Evolutionary conservation across 2,797 vertebrate species (phyloP), one percentile per base, ranked within the genome.

Genomic region (Anniella stebbinsi): DNA sequence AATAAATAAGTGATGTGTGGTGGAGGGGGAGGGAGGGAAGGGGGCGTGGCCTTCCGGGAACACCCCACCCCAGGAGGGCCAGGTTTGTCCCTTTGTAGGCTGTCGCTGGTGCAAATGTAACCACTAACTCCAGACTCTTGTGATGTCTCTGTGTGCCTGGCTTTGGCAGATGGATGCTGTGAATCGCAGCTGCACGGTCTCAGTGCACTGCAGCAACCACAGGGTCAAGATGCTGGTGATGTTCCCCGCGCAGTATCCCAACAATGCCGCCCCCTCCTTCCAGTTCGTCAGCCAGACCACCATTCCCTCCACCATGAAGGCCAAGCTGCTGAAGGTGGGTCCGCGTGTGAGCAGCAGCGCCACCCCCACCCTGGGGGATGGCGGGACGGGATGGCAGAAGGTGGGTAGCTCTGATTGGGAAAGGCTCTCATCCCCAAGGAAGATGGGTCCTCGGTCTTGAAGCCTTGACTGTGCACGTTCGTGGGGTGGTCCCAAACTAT

Each of bases 211-310:
- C 0, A 98, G 98, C 86, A 97, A 96, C 92, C 98, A 99, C 88
- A 97, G 98, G 28, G 99, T 99, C 80, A 98, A 98, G 86, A 98
- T 99, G 97, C 97, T 99, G 93, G 98, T 99, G 66, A 99, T 98
- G 96, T 99, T 99, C 90, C 99, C 99, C 0, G 98, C 98, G 0
- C 99, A 99, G 96, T 99, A 99, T 83, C 99, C 99, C 9, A 99
- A 99, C 96, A 99, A 99, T 0, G 98, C 99, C 0, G 98, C 98
- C 0, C 99, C 99, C 0, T 98, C 98, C 93, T 99, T 99, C 96
- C 99, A 99, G 97, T 99, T 99, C 11, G 98, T 99, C 92, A 97
- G 97, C 54, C 99, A 99, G 0, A 99, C 99, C 0, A 98, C 98
- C 23, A 99, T 99, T 96, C 98, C 98, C 0, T 97, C 98, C 3